phyloP scores from a whole-genome alignment of 37 sponge, comb jelly and placozoan genomes.

The Amphimedon queenslandica region DNA sequence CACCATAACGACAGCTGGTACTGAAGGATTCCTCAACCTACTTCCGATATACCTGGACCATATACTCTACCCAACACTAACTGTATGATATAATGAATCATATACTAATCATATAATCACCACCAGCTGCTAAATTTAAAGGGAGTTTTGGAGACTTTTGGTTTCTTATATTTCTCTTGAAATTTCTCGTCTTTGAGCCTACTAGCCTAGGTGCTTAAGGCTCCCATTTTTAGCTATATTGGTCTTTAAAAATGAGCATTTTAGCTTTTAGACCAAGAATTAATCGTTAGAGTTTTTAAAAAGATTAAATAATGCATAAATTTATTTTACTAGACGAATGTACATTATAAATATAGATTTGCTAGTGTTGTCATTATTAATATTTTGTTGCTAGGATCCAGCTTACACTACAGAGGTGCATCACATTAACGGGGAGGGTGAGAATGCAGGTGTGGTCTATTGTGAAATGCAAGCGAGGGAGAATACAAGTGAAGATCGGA shows the following conservation, averaged over 20 bases:
- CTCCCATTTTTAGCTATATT: too few species aligned
- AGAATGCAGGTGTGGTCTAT: constrained; percentile 97
- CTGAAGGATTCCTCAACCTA: constrained; percentile 88
- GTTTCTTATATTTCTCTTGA: too few species aligned
- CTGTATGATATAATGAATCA: constrained; percentile 39
- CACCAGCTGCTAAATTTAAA: background rate
- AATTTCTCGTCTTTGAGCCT: too few species aligned
- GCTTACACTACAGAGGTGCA: constrained; percentile 93
- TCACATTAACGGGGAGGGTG: constrained; percentile 88
- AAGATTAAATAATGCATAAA: too few species aligned
- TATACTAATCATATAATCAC: background rate
- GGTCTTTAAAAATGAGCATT: too few species aligned
- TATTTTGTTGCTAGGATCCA: constrained; percentile 63
- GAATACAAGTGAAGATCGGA: constrained; percentile 64
- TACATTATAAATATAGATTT: too few species aligned
- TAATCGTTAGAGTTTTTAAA: too few species aligned
- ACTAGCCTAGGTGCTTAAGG: too few species aligned
- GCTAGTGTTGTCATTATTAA: too few species aligned
- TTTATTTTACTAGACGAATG: too few species aligned
- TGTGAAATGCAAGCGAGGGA: constrained; percentile 98
- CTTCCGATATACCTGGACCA: constrained; percentile 95
- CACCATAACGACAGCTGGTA: constrained; percentile 91
- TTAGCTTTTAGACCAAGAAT: too few species aligned
- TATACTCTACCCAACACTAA: constrained; percentile 94
- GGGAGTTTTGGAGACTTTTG: too few species aligned